Evolutionary conservation across 2,113 vertebrate genomes (phyloP).

Genomic region (Puntigrus tetrazona): DNA sequence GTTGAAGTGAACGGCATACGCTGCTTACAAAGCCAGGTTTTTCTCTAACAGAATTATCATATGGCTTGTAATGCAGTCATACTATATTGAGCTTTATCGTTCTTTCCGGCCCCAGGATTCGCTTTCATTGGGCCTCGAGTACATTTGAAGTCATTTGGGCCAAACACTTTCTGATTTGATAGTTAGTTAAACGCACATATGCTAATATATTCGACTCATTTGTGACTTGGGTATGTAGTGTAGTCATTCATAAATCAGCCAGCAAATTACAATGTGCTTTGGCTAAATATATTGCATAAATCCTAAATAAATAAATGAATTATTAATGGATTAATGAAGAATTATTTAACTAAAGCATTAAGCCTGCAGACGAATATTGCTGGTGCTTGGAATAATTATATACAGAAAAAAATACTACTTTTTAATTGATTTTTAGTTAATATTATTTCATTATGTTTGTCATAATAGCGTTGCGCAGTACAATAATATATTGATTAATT

Average conservation of each 20-base stretch:
- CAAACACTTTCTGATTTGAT: background rate
- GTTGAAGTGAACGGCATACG: background rate
- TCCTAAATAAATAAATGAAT: background rate
- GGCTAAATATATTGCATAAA: background rate
- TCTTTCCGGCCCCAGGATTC: background rate
- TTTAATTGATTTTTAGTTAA: background rate
- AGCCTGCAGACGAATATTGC: background rate
- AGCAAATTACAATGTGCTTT: background rate
- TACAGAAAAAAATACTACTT: too few species aligned
- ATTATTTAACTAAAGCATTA: background rate
- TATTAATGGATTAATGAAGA: too few species aligned
- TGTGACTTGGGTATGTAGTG: background rate
- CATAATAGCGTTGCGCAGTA: background rate
- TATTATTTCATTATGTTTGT: background rate
- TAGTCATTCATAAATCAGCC: background rate
- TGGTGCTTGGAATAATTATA: background rate
- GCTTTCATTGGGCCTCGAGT: background rate
- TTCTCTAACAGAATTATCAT: background rate
- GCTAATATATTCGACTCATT: background rate
- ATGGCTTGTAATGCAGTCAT: background rate
- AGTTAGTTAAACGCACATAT: background rate
- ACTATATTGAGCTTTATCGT: background rate
- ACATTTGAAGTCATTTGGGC: background rate
- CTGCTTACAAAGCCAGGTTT: background rate
- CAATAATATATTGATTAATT: too few species aligned